phyloP scores from a whole-genome alignment of 2,888 invertebrate species.

The Tachystola acroxantha region DNA sequence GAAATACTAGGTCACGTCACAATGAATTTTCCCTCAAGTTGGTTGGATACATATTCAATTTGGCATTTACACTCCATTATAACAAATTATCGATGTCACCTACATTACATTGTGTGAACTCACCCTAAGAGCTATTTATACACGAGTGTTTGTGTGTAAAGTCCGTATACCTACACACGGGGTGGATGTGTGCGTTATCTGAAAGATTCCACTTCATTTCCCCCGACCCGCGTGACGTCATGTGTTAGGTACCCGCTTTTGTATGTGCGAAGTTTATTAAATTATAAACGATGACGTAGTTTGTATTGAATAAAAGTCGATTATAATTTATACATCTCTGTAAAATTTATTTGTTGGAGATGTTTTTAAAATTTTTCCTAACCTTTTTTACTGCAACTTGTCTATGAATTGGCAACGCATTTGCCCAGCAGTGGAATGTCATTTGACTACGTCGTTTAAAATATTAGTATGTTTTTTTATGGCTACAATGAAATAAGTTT shows the following conservation, averaged over 20 bases:
- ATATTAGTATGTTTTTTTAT: too few species aligned
- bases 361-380: too few species aligned
- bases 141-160: constrained; percentile 16
- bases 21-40: constrained; percentile 37
- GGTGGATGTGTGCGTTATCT: constrained; percentile 69
- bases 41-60: constrained; percentile 57
- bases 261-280: not conserved
- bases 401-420: too few species aligned
- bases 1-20: constrained; percentile 31
- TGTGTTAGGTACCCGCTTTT: constrained; percentile 4
- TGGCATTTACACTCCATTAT: constrained; percentile 62
- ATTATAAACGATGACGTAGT: not conserved
- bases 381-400: too few species aligned
- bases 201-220: constrained; percentile 77
- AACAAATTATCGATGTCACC: constrained; percentile 72
- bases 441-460: too few species aligned
- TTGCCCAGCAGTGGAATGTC: too few species aligned
- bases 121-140: constrained; percentile 32
- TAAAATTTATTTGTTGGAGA: too few species aligned
- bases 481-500: too few species aligned
- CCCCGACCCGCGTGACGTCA: constrained; percentile 69
- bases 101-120: constrained; percentile 60
- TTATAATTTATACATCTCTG: not conserved
- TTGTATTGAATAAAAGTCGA: not conserved
- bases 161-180: constrained; percentile 14